Conservation (phyloP, 92 coral and sea anemone species). For the Blastomussa wellsi region DNA sequence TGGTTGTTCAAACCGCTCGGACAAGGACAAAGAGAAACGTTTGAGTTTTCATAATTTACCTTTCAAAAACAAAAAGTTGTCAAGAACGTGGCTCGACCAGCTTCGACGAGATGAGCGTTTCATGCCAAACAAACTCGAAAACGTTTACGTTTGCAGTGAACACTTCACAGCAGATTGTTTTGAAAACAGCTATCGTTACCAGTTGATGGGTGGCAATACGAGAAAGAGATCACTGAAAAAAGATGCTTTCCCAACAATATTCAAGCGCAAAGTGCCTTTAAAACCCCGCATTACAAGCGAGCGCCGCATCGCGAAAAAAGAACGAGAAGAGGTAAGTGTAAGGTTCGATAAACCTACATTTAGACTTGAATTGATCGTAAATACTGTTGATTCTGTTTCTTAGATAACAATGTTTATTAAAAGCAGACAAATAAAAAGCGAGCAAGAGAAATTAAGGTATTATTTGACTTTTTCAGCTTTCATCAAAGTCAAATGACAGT, state of each 20-base stretch:
- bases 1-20: neutral
- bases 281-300: slow-evolving; percentile 6
- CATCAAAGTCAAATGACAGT: no score
- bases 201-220: neutral
- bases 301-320: neutral
- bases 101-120: neutral
- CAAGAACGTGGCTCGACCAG: neutral
- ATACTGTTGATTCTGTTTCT: no score
- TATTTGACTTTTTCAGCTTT: no score
- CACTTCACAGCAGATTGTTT: slow-evolving; percentile 15
- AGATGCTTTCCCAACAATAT: slow-evolving; percentile 13
- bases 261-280: neutral
- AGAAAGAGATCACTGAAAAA: neutral
- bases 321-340: neutral
- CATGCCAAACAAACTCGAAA: neutral
- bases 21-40: neutral
- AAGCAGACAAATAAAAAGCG: no score
- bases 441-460: no score
- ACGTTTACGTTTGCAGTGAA: neutral
- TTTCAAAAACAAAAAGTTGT: neutral
- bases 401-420: no score
- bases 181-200: neutral
- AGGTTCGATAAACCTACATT: no score
- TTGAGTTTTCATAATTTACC: neutral
- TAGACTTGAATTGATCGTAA: no score